Base-by-base conservation (phyloP, 2,888 invertebrate genomes). In the Sphaeridia pumilis region DNA sequence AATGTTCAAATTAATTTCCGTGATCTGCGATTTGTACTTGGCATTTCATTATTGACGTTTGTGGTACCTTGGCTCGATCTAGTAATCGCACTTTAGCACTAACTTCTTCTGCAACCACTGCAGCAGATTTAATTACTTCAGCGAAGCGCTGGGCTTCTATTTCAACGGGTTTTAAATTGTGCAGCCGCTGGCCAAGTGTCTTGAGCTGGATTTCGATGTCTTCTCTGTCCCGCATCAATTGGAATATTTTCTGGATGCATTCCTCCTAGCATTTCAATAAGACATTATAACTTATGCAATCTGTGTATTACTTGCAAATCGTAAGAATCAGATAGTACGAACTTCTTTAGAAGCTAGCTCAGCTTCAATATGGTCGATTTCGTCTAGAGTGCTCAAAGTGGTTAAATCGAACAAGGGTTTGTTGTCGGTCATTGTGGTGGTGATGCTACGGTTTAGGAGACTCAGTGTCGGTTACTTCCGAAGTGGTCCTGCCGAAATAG, bases 11-110 rank as follows among this genome's bases (percentile, higher is more conserved):
- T 22, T 28, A 36, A 4, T 21, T 41, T 36, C 14, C 5, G 25
- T 45, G 17, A 10, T 12, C 4, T n/a, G n/a, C n/a, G n/a, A n/a
- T n/a, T n/a, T n/a, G n/a, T n/a, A n/a, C n/a, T n/a, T n/a, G n/a
- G n/a, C n/a, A n/a, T n/a, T n/a, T n/a, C n/a, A n/a, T n/a, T n/a
- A n/a, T n/a, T n/a, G n/a, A 17, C 27, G 22, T n/a, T n/a, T 28
- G 21, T 43, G 74, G 71, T 74, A 89, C 89, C 72, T 92, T 83
- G 0, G 94, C 93, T 51, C 86, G 74, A 73, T 98, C 97, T 41
- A 98, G 72, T 54, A 89, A 85, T 10, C 93, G 78, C 17, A 97
- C 95, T 81, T 94, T 95, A 24, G 87, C 86, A 68, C 92, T 93
- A 50, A 98, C 95, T 69, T 87, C 88, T 67, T 89, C 87, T 0